Base-by-base conservation (phyloP, 2,113 vertebrate genomes). In the Stigmatopora argus region DNA sequence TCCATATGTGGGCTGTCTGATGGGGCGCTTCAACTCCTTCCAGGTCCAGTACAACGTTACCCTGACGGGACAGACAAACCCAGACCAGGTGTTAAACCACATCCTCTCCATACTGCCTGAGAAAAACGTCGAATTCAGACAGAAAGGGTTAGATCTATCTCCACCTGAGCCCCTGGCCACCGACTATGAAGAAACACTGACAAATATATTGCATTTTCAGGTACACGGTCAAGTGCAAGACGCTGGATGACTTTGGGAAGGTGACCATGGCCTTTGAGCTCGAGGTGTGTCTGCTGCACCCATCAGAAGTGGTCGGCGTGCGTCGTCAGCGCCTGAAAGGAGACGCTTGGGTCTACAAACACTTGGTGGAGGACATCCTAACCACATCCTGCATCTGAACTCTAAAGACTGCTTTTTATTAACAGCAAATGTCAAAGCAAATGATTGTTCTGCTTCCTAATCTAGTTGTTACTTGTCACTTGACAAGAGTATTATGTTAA, bases 261-360 rank as follows among this genome's bases (percentile, higher is more conserved):
- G 92, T 94, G 44, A 92, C 93, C 7, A 91, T 96, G 92, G 92
- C 90, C 53, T 99, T 99, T 81, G 92, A 97, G 84, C 79, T 99
- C 73, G 97, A 98, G 87, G 94, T 98, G 44, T 99, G 97, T 80
- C 76, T 92, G 1, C 90, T 99, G 53, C 89, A 89, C 62, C 93
- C 92, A 66, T 74, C 89, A 0, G 90, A 95, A 58, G 92, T 90
- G 7, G 77, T 96, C 12, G 95, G 94, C 2, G 91, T 99, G 73
- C 81, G 92, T 13, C 91, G 94, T 12, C 95, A 96, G 65, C 83
- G 95, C 67, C 91, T 99, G 49, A 96, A 95, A 79, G 97, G 97
- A 7, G 96, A 98, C 11, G 93, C 94, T 44, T 98, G 96, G 96
- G 92, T 97, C 67, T 98, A 98, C 85, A 98, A 99, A 79, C 92